Evolutionary conservation across 2,888 invertebrate species (phyloP).

Genomic region (Apamea crenata): DNA sequence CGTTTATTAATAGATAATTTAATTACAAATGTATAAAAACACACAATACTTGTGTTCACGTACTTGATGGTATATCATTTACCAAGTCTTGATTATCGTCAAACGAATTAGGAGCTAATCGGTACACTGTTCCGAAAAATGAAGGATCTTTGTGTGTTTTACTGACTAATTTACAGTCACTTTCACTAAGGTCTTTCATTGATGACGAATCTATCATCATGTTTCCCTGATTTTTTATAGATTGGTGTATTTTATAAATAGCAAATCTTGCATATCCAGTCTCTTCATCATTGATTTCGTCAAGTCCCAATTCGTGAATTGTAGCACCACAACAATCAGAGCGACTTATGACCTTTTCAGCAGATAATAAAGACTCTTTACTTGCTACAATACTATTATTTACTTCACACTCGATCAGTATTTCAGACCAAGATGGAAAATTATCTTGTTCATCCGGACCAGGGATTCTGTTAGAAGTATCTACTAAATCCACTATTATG

Average conservation of each 20-base stretch:
- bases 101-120: conserved; percentile 76
- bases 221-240: conserved; percentile 74
- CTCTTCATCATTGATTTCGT: conserved; percentile 74
- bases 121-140: conserved; percentile 77
- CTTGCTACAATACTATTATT: conserved; percentile 73
- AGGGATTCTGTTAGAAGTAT: conserved; percentile 42
- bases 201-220: conserved; percentile 84
- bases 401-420: conserved; percentile 77
- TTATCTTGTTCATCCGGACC: conserved; percentile 66
- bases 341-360: conserved; percentile 78
- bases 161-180: conserved; percentile 63
- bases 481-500: conserved; percentile 24
- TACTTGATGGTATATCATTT: conserved; percentile 73
- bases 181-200: conserved; percentile 77
- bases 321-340: conserved; percentile 72
- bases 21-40: conserved; percentile 21
- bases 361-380: conserved; percentile 67
- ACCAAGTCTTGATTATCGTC: conserved; percentile 78
- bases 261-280: conserved; percentile 82
- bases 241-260: conserved; percentile 82
- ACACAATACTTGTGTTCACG: conserved; percentile 43
- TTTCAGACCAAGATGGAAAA: conserved; percentile 82
- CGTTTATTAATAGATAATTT: conserved; percentile 21
- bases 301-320: conserved; percentile 73
- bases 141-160: conserved; percentile 66